These are phyloP conservation scores for Styela plicata DNA, from an alignment of 23 tunicate species.

Conservation along the genomic window DNA sequence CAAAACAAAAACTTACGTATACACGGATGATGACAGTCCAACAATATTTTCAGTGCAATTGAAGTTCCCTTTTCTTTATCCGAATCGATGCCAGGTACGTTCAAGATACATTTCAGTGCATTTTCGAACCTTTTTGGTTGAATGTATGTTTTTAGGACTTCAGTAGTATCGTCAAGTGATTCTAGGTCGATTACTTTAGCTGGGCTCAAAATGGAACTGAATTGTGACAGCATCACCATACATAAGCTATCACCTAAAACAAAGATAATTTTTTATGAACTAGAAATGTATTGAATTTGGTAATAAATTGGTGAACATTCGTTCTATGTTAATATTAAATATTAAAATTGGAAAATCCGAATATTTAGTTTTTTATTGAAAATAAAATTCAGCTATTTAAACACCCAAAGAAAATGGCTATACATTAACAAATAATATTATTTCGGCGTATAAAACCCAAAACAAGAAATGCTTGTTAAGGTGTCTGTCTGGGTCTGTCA, in stretches of 20 bases:
- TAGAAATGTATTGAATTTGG: too few relatives aligned
- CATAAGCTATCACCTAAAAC: slow-evolving; percentile 10
- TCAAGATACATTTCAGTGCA: slow-evolving; percentile 21
- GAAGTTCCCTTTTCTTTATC: slow-evolving; percentile 1
- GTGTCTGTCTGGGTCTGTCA: too few relatives aligned
- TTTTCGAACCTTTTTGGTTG: slow-evolving; percentile 23
- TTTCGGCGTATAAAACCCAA: too few relatives aligned
- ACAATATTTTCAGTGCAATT: slow-evolving; percentile 32
- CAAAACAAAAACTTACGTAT: slow-evolving; percentile 51
- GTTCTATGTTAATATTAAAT: too few relatives aligned
- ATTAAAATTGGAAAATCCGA: too few relatives aligned
- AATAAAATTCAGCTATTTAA: too few relatives aligned
- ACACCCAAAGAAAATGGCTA: too few relatives aligned
- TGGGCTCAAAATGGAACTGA: slow-evolving; percentile 23
- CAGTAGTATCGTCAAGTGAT: slow-evolving; percentile 37
- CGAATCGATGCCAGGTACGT: slow-evolving; percentile 31
- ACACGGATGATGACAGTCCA: slow-evolving; percentile 59
- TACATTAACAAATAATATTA: too few relatives aligned
- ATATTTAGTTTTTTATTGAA: too few relatives aligned
- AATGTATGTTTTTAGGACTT: slow-evolving; percentile 19
- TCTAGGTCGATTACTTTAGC: slow-evolving; percentile 26
- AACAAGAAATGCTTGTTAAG: too few relatives aligned
- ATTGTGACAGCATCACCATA: slow-evolving; percentile 4
- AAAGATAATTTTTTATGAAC: too few relatives aligned
- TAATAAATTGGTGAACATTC: too few relatives aligned